Evolutionary conservation across 2,888 invertebrate genomes (phyloP), one percentile per base, ranked within the genome.

Genomic region (Philonicus albiceps): DNA sequence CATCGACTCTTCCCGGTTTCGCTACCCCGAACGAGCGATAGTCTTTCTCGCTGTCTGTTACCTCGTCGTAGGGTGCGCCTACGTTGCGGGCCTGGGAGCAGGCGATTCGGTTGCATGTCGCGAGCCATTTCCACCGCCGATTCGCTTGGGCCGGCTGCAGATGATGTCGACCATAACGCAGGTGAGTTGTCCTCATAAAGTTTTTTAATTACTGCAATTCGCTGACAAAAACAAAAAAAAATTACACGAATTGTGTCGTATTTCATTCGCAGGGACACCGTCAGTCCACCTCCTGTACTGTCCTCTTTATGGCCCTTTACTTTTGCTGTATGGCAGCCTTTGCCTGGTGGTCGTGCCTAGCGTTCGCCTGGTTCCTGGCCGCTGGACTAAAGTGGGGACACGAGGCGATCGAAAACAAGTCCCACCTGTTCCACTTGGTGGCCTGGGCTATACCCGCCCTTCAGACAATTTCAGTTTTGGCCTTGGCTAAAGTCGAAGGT

Each of bases 401-500:
- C 92, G 99, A 99, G 93, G 98, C 98, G 53, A 98, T 99, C 90
- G 98, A 98, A 93, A 97, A 98, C 85, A 97, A 98, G 93, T 98
- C 98, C 13, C 98, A 98, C 93, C 98, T 98, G 92, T 99, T 99
- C 92, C 99, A 99, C 94, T 94, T 98, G 90, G 97, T 97, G 86
- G 98, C 98, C n/a, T 99, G 99, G 99, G 98, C 98, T 86, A 96
- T 98, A 81, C 98, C 99, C 83, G 98, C 98, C 86, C 94, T 98
- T 87, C 97, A 98, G 93, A 98, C 98, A 83, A 98, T 99, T 91
- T 97, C 97, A 87, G 97, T 98, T 90, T 93, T 98, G 88, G 98
- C 98, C 5, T 96, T 98, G 95, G 97, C 98, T 89, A 97, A 97
- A 95, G 97, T 98, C 90, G 98, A 98, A 95, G 98, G 97, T 97